phyloP scores from a whole-genome alignment of 2,888 invertebrate species.

The Pimpla rufipes region DNA sequence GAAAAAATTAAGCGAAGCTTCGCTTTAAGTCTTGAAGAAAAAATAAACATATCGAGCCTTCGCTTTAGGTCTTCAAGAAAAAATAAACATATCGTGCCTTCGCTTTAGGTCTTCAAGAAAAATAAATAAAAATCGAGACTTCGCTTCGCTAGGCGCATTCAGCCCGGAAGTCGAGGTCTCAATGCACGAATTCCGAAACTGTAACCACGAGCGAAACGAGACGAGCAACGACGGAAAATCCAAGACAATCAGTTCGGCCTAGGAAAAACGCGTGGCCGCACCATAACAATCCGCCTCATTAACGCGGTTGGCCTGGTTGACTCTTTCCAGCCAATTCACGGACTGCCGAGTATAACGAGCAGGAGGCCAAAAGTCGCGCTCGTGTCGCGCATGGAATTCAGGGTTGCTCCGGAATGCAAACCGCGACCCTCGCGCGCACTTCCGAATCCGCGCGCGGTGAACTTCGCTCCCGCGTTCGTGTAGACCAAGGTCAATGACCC shows the following conservation, averaged over 20 bases:
- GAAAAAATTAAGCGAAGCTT: too few species aligned
- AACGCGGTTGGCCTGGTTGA: neutral
- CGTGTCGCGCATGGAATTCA: neutral
- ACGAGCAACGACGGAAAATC: neutral
- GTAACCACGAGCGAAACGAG: neutral
- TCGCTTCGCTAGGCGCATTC: too few species aligned
- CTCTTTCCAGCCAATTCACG: constrained; percentile 11
- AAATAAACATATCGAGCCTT: too few species aligned
- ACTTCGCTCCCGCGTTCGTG: constrained; percentile 43
- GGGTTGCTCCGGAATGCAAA: constrained; percentile 13
- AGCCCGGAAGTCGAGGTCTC: too few species aligned
- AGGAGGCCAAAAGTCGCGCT: neutral
- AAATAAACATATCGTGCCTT: too few species aligned
- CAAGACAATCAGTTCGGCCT: neutral
- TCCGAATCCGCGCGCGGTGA: constrained; percentile 43
- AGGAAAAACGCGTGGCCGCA: neutral
- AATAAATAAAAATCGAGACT: too few species aligned
- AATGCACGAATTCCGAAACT: too few species aligned
- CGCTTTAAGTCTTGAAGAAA: too few species aligned
- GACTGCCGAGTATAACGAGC: neutral
- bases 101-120: too few species aligned
- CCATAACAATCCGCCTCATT: constrained; percentile 2
- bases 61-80: too few species aligned
- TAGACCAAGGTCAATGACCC: constrained; percentile 62
- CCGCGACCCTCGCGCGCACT: constrained; percentile 4